A percentile compares a stretch with the other conserved stretches of the same genome.
phyloP scores from a whole-genome alignment of 2,113 vertebrate species.

The Percina caprodes region DNA sequence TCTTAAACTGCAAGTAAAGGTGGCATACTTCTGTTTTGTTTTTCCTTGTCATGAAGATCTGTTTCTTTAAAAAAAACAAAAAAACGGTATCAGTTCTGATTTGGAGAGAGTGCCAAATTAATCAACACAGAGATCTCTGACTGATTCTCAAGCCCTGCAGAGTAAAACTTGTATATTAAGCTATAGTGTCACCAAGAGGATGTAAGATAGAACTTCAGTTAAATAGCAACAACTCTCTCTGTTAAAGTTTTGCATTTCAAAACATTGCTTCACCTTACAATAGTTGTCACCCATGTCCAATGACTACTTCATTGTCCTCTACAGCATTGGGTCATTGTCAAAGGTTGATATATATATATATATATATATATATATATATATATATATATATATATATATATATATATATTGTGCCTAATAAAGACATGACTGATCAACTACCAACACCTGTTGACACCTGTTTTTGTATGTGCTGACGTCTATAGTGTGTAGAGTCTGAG shows the following conservation, averaged over 20 bases:
- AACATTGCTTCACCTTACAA: neutral
- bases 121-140: neutral
- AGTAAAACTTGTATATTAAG: neutral
- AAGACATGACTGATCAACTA: neutral
- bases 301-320: neutral
- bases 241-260: neutral
- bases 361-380: no score
- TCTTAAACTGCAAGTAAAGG: neutral
- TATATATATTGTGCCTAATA: neutral
- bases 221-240: neutral
- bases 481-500: no score
- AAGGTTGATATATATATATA: neutral
- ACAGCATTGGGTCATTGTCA: neutral
- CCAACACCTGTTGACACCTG: neutral
- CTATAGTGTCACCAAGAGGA: conserved; percentile 44
- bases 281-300: neutral
- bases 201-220: conserved; percentile 28
- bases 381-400: no score
- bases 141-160: neutral
- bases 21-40: neutral
- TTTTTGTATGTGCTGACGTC: neutral
- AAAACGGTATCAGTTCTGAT: neutral
- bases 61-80: neutral
- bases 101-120: neutral
- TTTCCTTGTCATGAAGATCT: neutral